A percentile compares a stretch with the other conserved stretches of the same genome.
These are phyloP conservation scores for Aleiodes alternator DNA, from an alignment of 2,888 invertebrate species.

Conservation along the genomic window DNA sequence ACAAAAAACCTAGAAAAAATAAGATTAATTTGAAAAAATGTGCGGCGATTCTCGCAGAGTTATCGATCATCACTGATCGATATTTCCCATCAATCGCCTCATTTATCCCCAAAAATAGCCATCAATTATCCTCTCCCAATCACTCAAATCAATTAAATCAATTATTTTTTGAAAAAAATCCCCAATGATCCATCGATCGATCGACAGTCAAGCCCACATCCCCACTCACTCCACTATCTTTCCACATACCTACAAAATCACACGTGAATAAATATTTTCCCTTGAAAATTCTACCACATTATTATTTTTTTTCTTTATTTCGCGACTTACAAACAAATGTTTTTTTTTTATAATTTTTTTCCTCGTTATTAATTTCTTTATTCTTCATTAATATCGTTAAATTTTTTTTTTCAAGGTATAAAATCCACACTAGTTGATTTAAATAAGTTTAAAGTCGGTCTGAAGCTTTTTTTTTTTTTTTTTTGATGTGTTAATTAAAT, in stretches of 20 bases:
- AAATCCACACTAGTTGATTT: conserved; percentile 32
- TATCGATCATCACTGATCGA: too few species aligned
- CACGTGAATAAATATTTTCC: conserved; percentile 27
- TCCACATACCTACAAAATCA: conserved; percentile 4
- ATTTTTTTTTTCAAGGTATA: conserved; percentile 24
- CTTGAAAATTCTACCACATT: conserved; percentile 23
- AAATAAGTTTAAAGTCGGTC: conserved; percentile 16
- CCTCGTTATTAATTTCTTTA: neutral
- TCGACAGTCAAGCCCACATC: neutral
- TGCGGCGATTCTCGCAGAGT: too few species aligned
- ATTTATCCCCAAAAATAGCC: neutral
- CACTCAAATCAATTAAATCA: neutral
- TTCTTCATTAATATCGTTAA: neutral
- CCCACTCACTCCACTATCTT: too few species aligned
- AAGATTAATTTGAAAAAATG: too few species aligned
- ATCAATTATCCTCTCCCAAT: neutral
- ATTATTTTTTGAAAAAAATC: neutral
- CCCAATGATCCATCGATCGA: conserved; percentile 21
- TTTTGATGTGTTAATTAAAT: neutral
- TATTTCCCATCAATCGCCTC: too few species aligned
- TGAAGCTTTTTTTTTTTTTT: neutral
- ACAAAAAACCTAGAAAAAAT: neutral
- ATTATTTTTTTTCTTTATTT: neutral
- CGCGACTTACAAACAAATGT: conserved; percentile 3
- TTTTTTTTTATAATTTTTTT: neutral